phyloP scores from a whole-genome alignment of 2,888 invertebrate species.

The Drosophila histrio region DNA sequence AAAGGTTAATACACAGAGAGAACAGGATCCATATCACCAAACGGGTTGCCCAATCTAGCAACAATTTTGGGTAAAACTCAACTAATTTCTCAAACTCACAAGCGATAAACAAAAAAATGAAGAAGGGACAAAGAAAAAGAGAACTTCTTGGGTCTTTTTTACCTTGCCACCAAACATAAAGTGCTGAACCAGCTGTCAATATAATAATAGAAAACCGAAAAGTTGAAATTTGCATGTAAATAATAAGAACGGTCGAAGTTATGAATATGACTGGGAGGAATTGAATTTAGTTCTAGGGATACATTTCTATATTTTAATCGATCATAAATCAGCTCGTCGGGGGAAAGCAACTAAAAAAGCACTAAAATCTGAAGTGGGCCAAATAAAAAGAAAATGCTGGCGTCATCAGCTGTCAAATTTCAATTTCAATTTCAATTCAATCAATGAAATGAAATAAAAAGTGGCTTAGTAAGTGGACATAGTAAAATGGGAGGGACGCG shows the following conservation, averaged over 20 bases:
- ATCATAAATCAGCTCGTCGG: background rate
- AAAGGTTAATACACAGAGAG: conserved; percentile 25
- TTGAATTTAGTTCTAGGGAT: background rate
- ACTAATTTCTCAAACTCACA: conserved; percentile 9
- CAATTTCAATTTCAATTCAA: conserved; percentile 63
- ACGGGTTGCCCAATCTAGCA: background rate
- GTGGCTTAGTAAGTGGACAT: conserved; percentile 58
- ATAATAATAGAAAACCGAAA: conserved; percentile 48
- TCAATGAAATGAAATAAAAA: conserved; percentile 61
- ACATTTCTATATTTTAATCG: background rate
- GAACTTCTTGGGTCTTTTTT: conserved; percentile 47
- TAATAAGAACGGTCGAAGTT: background rate
- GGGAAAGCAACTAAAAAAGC: conserved; percentile 19
- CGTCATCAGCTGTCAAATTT: conserved; percentile 61
- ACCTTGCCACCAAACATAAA: conserved; percentile 81
- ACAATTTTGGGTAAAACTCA: conserved; percentile 8
- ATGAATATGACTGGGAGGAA: background rate
- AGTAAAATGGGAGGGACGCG: conserved; percentile 30
- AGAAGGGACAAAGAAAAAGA: conserved; percentile 12
- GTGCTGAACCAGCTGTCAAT: conserved; percentile 74
- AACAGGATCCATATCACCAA: background rate
- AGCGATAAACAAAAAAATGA: conserved; percentile 1
- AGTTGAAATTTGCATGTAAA: conserved; percentile 29
- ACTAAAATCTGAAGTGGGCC: conserved; percentile 29
- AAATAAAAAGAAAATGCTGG: conserved; percentile 31